Percentiles rank a stretch among this genome's conserved stretches.
These are phyloP conservation scores for Ylistrum balloti DNA, from an alignment of 1,140 invertebrate species.

Conservation along the genomic window DNA sequence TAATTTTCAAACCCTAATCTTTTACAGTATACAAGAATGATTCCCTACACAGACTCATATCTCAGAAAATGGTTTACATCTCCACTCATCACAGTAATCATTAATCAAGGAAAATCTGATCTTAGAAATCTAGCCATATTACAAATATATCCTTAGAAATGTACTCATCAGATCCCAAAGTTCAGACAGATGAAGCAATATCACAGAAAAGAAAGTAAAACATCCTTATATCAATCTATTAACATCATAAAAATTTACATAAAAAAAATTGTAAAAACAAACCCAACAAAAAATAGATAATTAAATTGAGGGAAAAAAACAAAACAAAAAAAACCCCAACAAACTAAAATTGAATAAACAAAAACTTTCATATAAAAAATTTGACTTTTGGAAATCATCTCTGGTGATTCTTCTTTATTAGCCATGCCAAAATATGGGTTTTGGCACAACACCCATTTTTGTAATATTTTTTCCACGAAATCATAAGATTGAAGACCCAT, in stretches of 20 bases:
- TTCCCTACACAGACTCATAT: background rate
- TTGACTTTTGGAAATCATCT: background rate
- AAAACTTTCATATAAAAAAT: background rate
- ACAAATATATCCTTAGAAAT: background rate
- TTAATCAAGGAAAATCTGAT: too few relatives aligned
- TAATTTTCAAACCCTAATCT: background rate
- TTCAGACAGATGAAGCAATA: constrained; percentile 17
- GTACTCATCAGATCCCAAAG: background rate
- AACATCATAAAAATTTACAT: too few relatives aligned
- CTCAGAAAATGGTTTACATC: background rate
- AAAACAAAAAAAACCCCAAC: too few relatives aligned
- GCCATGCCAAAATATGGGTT: background rate
- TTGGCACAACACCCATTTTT: background rate
- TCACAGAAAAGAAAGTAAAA: background rate
- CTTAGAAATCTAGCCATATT: background rate
- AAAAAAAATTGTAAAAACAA: too few relatives aligned
- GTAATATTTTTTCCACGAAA: background rate
- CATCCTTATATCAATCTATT: constrained; percentile 13
- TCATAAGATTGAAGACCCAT: background rate
- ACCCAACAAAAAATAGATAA: too few relatives aligned
- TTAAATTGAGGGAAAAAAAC: too few relatives aligned
- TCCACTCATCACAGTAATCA: too few relatives aligned
- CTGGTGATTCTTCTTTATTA: background rate
- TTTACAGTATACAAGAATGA: background rate
- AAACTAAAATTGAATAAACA: too few relatives aligned